A percentile compares a stretch with the other conserved stretches of the same genome.
These are phyloP conservation scores for Spodoptera picta DNA, from an alignment of 2,888 invertebrate species.

Conservation along the genomic window DNA sequence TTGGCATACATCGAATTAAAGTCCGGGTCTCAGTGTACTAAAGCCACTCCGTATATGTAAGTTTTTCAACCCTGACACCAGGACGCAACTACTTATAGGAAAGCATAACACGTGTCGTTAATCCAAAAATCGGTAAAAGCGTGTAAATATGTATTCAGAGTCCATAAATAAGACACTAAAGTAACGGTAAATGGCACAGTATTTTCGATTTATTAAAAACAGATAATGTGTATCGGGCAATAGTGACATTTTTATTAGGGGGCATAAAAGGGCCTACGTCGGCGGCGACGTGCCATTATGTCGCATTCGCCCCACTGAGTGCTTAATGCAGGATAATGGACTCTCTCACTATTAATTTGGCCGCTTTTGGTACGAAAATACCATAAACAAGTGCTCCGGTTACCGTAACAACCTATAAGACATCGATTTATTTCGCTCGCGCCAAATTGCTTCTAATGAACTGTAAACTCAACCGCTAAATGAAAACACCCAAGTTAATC, in stretches of 20 bases:
- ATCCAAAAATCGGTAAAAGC: too few species aligned
- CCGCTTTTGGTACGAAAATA: constrained; percentile 75
- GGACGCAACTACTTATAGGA: too few species aligned
- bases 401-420: constrained; percentile 47
- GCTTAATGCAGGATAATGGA: constrained; percentile 85
- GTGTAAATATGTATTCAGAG: too few species aligned
- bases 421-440: constrained; percentile 35
- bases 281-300: constrained; percentile 76
- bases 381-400: constrained; percentile 66
- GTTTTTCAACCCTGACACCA: too few species aligned
- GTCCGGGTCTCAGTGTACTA: too few species aligned
- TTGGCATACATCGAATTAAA: too few species aligned
- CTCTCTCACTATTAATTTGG: constrained; percentile 83
- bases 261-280: constrained; percentile 72
- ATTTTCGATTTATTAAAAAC: constrained; percentile 51
- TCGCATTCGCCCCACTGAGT: constrained; percentile 79
- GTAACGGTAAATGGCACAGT: not conserved
- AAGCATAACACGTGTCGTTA: too few species aligned
- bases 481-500: constrained; percentile 30
- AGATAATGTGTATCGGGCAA: constrained; percentile 66
- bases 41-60: too few species aligned
- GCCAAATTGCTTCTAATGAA: constrained; percentile 35
- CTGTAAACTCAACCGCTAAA: constrained; percentile 28
- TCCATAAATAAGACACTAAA: too few species aligned
- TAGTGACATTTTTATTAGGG: constrained; percentile 78